These are phyloP conservation scores for Aplysina aerophoba DNA, from an alignment of 37 sponge, comb jelly and placozoan genomes.

Conservation along the genomic window DNA sequence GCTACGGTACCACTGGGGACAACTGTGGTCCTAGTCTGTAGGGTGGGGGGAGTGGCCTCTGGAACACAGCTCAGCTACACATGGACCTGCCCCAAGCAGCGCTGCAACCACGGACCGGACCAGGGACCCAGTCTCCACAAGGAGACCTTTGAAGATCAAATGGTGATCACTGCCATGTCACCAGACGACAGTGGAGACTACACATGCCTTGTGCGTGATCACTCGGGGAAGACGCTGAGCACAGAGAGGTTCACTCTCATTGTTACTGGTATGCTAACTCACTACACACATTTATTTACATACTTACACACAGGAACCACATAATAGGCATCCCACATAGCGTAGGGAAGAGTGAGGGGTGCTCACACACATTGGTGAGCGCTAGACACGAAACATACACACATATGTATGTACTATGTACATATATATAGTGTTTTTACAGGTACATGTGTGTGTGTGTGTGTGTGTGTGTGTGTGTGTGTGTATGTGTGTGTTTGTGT, in stretches of 20 bases:
- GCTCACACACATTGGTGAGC: no score
- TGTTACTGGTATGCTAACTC: background rate
- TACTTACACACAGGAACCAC: no score
- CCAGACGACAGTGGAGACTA: background rate
- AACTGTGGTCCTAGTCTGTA: background rate
- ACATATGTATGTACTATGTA: no score
- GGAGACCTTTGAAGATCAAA: background rate
- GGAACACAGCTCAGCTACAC: conserved; percentile 23
- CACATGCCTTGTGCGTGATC: background rate
- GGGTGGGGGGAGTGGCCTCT: background rate
- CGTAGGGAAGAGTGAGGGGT: no score
- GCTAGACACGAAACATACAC: no score
- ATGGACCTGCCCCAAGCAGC: conserved; percentile 15
- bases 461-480: no score
- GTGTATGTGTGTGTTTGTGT: no score
- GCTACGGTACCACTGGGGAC: conserved; percentile 9
- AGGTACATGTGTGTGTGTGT: no score
- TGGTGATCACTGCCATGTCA: background rate
- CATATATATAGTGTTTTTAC: no score
- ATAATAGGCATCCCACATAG: no score
- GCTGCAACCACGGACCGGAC: background rate
- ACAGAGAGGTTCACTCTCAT: background rate
- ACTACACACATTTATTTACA: no score
- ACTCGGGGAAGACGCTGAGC: background rate
- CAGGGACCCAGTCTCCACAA: background rate